Evolutionary conservation across 1,140 invertebrate genomes (phyloP), one percentile per base, ranked within the genome.

Genomic region (Aphaenogaster rudis): DNA sequence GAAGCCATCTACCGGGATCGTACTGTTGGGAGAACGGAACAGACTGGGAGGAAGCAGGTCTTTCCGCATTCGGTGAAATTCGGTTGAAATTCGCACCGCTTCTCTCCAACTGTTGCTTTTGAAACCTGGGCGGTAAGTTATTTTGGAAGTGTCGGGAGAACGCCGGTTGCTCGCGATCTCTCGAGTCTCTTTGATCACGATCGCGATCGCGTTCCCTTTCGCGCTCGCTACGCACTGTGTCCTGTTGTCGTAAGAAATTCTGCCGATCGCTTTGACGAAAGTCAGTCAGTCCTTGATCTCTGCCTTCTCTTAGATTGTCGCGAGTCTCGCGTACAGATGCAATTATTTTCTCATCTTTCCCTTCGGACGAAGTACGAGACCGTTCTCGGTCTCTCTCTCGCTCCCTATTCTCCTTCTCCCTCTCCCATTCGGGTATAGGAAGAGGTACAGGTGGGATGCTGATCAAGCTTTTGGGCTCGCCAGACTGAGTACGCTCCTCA

Each of bases 61-160:
- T 92, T 33, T 95, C 95, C 13, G 93, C 89, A 71, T 90, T 95
- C 0, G 95, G 94, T 61, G 95, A 95, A 71, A 95, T 92, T 8
- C 95, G 92, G 67, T 91, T 95, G 69, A 94, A 94, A 28, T 90
- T 89, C 36, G 90, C 86, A 95, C 91, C 93, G 93, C 90, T 95
- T 95, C 92, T 95, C 91, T 96, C 88, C 76, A 91, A 94, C 90
- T 97, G 97, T 91, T 98, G 97, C 91, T 97, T 98, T 93, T 98
- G 97, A 94, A 99, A 98, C 61, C 98, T 96, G 54, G 98, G 98
- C 50, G 98, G 98, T 88, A 99, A 96, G 95, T 98, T 97, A 66
- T 96, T 97, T 94, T 98, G 97, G 94, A 98, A 98, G 67, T 97
- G 96, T 91, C 97, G 96, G 11, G 97, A 97, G 91, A 97, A 98